Base-by-base conservation (phyloP, 2,888 invertebrate species). In the Andrena camellia region DNA sequence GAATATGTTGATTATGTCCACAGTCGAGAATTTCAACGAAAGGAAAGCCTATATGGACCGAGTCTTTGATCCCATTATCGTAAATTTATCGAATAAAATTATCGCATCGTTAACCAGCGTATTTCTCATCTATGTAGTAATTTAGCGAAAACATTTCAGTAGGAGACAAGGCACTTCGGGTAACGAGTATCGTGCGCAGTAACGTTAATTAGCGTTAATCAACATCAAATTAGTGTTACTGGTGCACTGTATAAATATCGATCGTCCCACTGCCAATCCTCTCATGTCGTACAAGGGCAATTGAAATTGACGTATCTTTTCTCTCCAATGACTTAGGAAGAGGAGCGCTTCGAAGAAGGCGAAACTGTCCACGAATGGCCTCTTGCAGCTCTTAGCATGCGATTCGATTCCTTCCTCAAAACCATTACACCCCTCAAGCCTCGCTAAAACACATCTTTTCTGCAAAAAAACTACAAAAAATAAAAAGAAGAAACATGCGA, bases 181-280 rank as follows among this genome's bases (percentile, higher is more conserved):
- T 60, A 68, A 68, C 62, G 42, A 63, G 62, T 52, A 66, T 64
- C 81, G 74, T 76, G 69, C 75, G 70, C 70, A 68, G 26, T 42
- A 62, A 66, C 76, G 83, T 83, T 84, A 83, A 84, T 84, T 79
- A 75, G 54, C 62, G 75, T 72, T 83, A 83, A 84, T 84, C 70
- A 83, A 83, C 83, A 78, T 78, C 69, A 66, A 75, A 74, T 84
- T 83, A 78, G 73, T 20, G 71, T 77, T 77, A 69, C 68, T 73
- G 52, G 63, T 72, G 68, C 69, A 76, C 71, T 20, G 76, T 67
- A 72, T 54, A 76, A 83, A 62, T 82, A 82, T 82, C 82, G 82
- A 76, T 82, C 82, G 71, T 59, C 71, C 67, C 82, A 77, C 68
- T 71, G 77, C 68, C 83, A 70, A 68, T 82, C 82, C 63, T 64